Evolutionary conservation across 2,113 vertebrate genomes (phyloP), one percentile per base, ranked within the genome.

Genomic region (Osmerus eperlanus): DNA sequence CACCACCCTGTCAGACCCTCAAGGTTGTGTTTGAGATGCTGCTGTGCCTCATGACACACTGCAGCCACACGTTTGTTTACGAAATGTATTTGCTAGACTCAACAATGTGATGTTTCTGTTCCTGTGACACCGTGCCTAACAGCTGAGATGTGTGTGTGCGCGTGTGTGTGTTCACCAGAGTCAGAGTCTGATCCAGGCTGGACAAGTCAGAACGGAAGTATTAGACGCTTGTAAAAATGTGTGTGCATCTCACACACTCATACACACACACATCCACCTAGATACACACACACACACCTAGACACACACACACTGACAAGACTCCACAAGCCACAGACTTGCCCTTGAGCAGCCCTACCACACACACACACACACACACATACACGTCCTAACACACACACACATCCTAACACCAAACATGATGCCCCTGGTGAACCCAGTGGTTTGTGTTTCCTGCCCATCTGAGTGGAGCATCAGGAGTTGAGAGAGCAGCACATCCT

Each of bases 261-360:
- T 12, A 47, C 41, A 11, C 32, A 36, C 32, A 36, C 29, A 32
- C 29, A 32, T 3, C 3, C 29, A 32, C 29, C 29, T 32, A 32
- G 29, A 32, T 3, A 32, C 5, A 32, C 29, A 32, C 29, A 32
- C 29, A 32, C 7, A 36, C 32, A 36, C 32, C 32, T 36, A 36
- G 32, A 36, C 32, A 47, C 41, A 85, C 79, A 83, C 66, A 82
- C 80, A 84, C 58, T 32, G 74, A 84, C 84, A 86, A 56, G 84
- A 86, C 83, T 85, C 85, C 81, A 85, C 87, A 83, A 85, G 89
- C 88, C 83, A 83, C 68, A 80, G 75, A 81, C 16, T 67, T 80
- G 72, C 78, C 76, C 23, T 76, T 78, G 79, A 74, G 62, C 62
- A 77, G 71, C 76, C 78, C 65, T 73, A 75, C 72, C 63, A 64